These are phyloP conservation scores for Cordylochernes scorpioides DNA, from an alignment of 2,888 invertebrate species.

Conservation along the genomic window DNA sequence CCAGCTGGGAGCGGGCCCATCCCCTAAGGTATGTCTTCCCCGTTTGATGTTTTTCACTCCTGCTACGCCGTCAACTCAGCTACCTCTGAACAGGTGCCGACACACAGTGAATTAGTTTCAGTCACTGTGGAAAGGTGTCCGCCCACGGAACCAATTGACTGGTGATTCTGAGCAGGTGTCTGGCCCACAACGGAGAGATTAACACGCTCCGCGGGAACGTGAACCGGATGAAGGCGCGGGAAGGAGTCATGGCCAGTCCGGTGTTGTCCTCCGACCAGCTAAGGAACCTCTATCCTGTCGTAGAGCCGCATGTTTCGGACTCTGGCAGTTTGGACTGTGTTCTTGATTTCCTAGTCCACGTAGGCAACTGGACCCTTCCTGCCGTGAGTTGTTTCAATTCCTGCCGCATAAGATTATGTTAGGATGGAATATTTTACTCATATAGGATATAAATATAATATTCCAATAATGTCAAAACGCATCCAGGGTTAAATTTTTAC, in stretches of 20 bases:
- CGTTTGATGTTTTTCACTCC: no score
- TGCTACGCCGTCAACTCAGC: no score
- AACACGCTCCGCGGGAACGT: slow-evolving; percentile 95
- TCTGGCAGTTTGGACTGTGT: slow-evolving; percentile 95
- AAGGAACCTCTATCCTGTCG: slow-evolving; percentile 74
- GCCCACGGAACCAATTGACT: no score
- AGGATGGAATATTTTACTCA: slow-evolving; percentile 19
- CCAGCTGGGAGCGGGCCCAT: slow-evolving; percentile 96
- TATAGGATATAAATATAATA: no score
- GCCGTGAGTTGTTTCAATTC: no score
- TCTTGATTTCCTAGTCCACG: slow-evolving; percentile 78
- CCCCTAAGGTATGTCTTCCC: slow-evolving; percentile 83
- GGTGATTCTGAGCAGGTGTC: no score
- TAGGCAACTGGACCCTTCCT: slow-evolving; percentile 59
- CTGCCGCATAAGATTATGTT: no score
- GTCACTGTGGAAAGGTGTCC: no score
- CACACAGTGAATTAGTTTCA: no score
- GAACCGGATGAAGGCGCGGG: slow-evolving; percentile 91
- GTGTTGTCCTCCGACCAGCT: slow-evolving; percentile 54
- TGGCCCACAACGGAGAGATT: slow-evolving; percentile 98
- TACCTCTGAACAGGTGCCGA: no score
- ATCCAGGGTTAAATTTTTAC: no score
- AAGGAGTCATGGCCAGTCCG: slow-evolving; percentile 79
- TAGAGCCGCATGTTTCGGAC: slow-evolving; percentile 88
- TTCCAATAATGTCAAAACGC: no score